Evolutionary conservation across 23 tunicate genomes (phyloP), one percentile per base, ranked within the genome.

Genomic region (Oikopleura albicans): DNA sequence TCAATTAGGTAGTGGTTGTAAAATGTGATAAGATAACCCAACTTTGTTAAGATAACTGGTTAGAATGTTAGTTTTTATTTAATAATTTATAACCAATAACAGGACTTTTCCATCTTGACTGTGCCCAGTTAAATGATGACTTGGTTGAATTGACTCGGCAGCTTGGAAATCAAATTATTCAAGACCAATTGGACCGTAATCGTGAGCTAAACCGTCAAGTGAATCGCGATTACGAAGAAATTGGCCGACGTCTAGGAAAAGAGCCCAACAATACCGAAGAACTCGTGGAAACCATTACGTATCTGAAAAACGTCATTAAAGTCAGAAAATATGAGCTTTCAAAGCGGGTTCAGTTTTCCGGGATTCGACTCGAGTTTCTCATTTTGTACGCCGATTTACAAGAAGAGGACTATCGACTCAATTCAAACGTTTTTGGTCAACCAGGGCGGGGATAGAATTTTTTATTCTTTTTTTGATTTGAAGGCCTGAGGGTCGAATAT

Each of bases 341-440:
- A 86, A 86, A 84, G 16, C 87, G 91, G 75, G 88, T 90, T 39
- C 85, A 87, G 0, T 34, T 0, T 16, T 91, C 98, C 1, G 85
- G 96, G 36, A 91, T 88, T 28, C 86, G 95, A 39, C 88, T 94
- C 0, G 89, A 85, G 2, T 94, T 94, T 40, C 85, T 94, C 0
- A 87, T 94, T 39, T 91, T 88, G 83, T 91, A 85, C 75, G 98
- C 98, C 28, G 88, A 91, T 0, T 75, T 94, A 39, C 95, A 90
- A 90, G 98, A 90, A 41, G 98, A 94, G 66, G 98, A 94, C 84
- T 90, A 88, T 84, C 91, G 91, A 76, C 87, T 94, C 85, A 94
- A 94, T 87, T 90, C 89, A 85, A 94, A 94, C 40, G 95, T 94
- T 49, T 90, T 94, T 86, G 87, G 88, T 84, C 91, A 93, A 91